These are phyloP conservation scores for Nothocercus julius DNA, from an alignment of 2,113 vertebrate genomes.

Conservation along the genomic window DNA sequence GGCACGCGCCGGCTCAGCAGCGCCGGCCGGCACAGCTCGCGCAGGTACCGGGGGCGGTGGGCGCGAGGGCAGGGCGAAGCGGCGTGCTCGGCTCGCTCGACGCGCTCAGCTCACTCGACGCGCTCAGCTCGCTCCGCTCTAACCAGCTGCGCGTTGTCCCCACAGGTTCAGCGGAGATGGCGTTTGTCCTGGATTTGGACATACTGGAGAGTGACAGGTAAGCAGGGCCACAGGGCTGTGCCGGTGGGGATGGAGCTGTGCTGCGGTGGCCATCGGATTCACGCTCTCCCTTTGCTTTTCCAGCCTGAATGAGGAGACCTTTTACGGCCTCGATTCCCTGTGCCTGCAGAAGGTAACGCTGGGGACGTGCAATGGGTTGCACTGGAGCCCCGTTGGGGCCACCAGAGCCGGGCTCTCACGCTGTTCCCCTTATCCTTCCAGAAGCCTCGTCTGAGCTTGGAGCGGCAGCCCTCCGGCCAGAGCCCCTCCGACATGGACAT, in stretches of 20 bases:
- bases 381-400: no score
- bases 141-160: not conserved
- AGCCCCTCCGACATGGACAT: not conserved
- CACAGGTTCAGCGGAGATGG: not conserved
- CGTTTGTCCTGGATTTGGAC: constrained; percentile 11
- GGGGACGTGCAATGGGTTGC: no score
- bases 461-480: not conserved
- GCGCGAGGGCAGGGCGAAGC: no score
- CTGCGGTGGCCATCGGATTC: not conserved
- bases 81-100: no score
- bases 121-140: no score
- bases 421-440: not conserved
- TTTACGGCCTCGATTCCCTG: not conserved
- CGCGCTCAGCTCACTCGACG: no score
- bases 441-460: not conserved
- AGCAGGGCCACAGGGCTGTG: accelerated
- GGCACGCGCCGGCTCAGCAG: no score
- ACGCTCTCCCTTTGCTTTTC: not conserved
- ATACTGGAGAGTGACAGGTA: constrained; percentile 37
- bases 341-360: not conserved
- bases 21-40: no score
- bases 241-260: not conserved
- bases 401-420: not conserved
- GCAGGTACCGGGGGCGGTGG: no score
- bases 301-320: constrained; percentile 2